A percentile compares a stretch with the other conserved stretches of the same genome.
These are phyloP conservation scores for human DNA, from an alignment of 2,113 vertebrate species.

Conservation along the genomic window DNA sequence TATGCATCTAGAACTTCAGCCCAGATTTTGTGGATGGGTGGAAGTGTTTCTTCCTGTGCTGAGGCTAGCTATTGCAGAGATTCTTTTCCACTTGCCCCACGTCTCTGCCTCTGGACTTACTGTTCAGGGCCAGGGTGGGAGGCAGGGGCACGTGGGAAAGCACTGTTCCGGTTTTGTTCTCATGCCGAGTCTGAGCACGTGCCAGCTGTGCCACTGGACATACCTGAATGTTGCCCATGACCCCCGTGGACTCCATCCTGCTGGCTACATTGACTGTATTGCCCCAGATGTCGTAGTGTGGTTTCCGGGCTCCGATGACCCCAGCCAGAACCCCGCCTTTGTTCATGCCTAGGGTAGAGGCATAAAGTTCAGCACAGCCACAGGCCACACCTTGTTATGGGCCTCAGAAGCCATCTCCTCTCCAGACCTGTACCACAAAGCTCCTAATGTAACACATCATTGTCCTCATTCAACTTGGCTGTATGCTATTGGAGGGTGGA, in stretches of 20 bases:
- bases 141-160: background rate
- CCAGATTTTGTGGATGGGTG: background rate
- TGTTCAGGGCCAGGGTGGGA: background rate
- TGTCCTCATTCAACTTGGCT: background rate
- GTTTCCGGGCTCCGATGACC: constrained; percentile 95
- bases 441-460: background rate
- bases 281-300: constrained; percentile 98
- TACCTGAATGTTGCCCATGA: constrained; percentile 98
- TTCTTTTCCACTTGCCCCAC: too few species aligned
- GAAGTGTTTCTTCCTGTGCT: background rate
- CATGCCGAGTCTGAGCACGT: rapidly evolving
- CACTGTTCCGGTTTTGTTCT: rapidly evolving
- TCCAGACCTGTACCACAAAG: background rate
- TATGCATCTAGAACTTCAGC: background rate
- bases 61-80: background rate
- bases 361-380: background rate
- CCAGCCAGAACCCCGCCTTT: constrained; percentile 96
- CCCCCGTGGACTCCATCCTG: constrained; percentile 97
- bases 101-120: too few species aligned
- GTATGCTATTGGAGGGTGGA: background rate
- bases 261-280: constrained; percentile 98
- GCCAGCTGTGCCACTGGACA: background rate
- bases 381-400: too few species aligned
- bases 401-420: background rate
- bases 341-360: constrained; percentile 89